These are phyloP conservation scores for Caenorhabditis doughertyi DNA, from an alignment of 2,888 invertebrate species.

Conservation along the genomic window DNA sequence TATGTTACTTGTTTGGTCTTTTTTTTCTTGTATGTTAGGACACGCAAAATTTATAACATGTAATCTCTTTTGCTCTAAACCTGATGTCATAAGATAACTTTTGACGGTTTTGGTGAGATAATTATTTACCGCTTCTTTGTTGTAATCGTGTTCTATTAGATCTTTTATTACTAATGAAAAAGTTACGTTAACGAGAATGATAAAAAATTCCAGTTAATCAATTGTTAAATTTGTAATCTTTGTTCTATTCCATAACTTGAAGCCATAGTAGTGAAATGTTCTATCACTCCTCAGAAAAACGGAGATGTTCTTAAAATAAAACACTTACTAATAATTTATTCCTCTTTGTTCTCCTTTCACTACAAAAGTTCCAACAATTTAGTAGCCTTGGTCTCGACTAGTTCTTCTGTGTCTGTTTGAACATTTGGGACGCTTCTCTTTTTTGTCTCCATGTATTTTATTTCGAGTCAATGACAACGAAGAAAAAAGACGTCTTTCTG, in stretches of 20 bases:
- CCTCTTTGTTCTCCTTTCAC: background rate
- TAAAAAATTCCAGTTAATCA: too few relatives aligned
- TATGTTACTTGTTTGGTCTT: constrained; percentile 52
- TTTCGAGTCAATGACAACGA: constrained; percentile 43
- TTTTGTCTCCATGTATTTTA: constrained; percentile 41
- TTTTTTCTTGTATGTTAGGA: constrained; percentile 29
- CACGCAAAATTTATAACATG: constrained; percentile 33
- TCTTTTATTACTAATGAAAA: too few relatives aligned
- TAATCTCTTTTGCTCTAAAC: constrained; percentile 15
- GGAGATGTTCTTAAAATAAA: background rate
- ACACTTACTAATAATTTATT: background rate
- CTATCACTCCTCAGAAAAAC: background rate
- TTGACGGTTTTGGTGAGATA: too few relatives aligned
- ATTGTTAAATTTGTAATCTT: too few relatives aligned
- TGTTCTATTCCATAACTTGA: too few relatives aligned
- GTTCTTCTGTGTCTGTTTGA: background rate
- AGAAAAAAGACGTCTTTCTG: constrained; percentile 22
- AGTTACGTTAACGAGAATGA: too few relatives aligned
- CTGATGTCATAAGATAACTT: background rate
- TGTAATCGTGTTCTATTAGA: too few relatives aligned
- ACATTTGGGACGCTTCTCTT: constrained; percentile 1
- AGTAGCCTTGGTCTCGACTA: background rate
- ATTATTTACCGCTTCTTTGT: too few relatives aligned
- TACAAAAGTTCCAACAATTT: background rate
- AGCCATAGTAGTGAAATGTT: too few relatives aligned